Base-by-base conservation (phyloP, 2,888 invertebrate species). In the Poecilus cupreus region DNA sequence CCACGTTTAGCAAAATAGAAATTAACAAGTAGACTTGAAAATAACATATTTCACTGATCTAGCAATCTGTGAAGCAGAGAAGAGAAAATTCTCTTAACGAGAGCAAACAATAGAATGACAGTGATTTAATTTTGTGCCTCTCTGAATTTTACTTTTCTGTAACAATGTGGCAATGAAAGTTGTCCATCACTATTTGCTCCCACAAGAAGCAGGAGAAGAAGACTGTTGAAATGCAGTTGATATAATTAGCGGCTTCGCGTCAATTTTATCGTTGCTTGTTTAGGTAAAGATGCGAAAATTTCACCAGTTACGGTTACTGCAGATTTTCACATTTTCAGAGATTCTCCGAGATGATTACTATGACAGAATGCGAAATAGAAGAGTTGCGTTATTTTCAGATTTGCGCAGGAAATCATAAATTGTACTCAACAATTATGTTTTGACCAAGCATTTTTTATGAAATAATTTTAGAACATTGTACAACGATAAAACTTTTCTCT, bases 121-220 rank as follows among this genome's bases (percentile, higher is more conserved):
- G 74, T 49, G 46, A 75, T 75, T 43, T 72, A 75, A 74, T 74
- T 70, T 70, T 70, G 43, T 18, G 8, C 13, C 43, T 39, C 20
- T 72, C 43, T 46, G 24, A 74, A 49, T 76, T 76, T 76, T 76
- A 76, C 76, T 76, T 76, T 76, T 76, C 76, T 76, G 37, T 75
- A 75, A 75, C 75, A 75, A 75, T 75, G 54, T 75, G 75, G 51
- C 54, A 75, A 75, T 54, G 37, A 75, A 54, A 54, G 54, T 75
- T 54, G 75, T 54, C 2, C 64, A 68, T 37, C 11, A 51, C 13
- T 10, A 18, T 10, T 51, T 18, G 13, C 51, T 68, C 64, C 64
- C 64, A 68, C 37, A 68, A 37, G 10, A 26, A 11, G 18, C 51
- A 8, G 57, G 22, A 3, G 32, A 32, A 32, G 32, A 32, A 32